Base-by-base conservation (phyloP, 2,888 invertebrate genomes). In the Syritta pipiens region DNA sequence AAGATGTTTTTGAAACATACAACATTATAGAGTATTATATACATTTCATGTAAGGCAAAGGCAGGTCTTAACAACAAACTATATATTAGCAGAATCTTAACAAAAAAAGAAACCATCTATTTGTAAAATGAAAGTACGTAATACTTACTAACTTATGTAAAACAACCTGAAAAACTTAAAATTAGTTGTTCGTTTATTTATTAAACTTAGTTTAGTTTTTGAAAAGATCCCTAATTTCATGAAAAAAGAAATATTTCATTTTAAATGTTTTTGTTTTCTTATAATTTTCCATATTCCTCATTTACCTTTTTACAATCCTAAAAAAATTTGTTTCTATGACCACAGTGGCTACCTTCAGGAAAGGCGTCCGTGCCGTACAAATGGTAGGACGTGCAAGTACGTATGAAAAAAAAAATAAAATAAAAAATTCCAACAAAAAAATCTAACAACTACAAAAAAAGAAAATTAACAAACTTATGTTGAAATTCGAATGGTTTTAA, bases 311-410 rank as follows among this genome's bases (percentile, higher is more conserved):
- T 87, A 87, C 87, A 84, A 86, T 87, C 88, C 88, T 87, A 85
- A 87, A 86, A n/a, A n/a, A 86, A 85, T 87, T 85, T 86, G 85
- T 87, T 87, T 88, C 86, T 86, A 90, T 90, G 90, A 87, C 88
- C 87, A 89, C 93, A 98, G 98, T 98, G 96, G 97, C 98, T 90
- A 96, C 98, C 91, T 99, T 99, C 96, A 96, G 98, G 95, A 98
- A 98, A 92, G 98, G 98, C 93, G 98, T 98, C 90, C 96, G 98
- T 91, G 98, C 98, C 92, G 96, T 98, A 91, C 97, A 97, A 93
- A 95, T 97, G 94, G 96, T 96, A 91, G 97, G 97, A 92, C 94
- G 97, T 93, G 96, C 97, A 96, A 97, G 97, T 97, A 97, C 94
- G 97, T 97, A 95, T 88, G 85, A 85, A 84, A 59, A 65, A 40